phyloP scores from a whole-genome alignment of 1,140 invertebrate genomes.

The Dendrolimus punctatus region DNA sequence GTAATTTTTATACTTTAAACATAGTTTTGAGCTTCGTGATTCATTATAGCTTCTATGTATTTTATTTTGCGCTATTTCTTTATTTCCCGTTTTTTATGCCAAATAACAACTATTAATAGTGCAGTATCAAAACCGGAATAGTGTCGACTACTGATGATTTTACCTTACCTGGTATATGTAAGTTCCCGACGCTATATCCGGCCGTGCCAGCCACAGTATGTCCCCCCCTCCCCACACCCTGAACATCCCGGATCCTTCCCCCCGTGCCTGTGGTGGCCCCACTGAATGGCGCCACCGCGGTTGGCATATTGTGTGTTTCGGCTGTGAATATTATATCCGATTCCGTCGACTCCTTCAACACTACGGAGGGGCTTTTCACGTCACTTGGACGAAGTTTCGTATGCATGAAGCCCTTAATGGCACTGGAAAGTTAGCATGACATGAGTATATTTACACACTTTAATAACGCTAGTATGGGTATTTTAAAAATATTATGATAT shows the following conservation, averaged over 20 bases:
- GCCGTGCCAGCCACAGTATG: constrained; percentile 96
- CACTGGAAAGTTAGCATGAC: constrained; percentile 74
- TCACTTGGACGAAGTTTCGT: constrained; percentile 75
- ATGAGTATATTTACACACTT: neutral
- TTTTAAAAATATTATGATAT: neutral
- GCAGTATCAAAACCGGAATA: too few relatives aligned
- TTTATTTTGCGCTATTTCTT: too few relatives aligned
- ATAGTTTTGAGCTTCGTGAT: too few relatives aligned
- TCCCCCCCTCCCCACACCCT: constrained; percentile 92
- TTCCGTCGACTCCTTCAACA: constrained; percentile 73
- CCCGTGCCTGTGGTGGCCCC: constrained; percentile 98
- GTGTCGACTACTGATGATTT: too few relatives aligned
- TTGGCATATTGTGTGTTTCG: constrained; percentile 99
- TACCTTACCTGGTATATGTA: constrained; percentile 86
- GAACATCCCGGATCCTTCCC: constrained; percentile 94
- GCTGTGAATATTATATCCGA: constrained; percentile 98
- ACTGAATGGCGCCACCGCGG: constrained; percentile 93
- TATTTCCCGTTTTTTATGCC: too few relatives aligned
- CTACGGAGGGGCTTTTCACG: constrained; percentile 76
- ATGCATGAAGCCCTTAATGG: constrained; percentile 88
- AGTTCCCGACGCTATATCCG: constrained; percentile 95
- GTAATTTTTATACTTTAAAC: too few relatives aligned
- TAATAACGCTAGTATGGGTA: neutral
- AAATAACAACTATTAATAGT: too few relatives aligned
- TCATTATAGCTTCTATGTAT: too few relatives aligned